These are phyloP conservation scores for Seira musarum DNA, from an alignment of 2,888 invertebrate species.

Conservation along the genomic window DNA sequence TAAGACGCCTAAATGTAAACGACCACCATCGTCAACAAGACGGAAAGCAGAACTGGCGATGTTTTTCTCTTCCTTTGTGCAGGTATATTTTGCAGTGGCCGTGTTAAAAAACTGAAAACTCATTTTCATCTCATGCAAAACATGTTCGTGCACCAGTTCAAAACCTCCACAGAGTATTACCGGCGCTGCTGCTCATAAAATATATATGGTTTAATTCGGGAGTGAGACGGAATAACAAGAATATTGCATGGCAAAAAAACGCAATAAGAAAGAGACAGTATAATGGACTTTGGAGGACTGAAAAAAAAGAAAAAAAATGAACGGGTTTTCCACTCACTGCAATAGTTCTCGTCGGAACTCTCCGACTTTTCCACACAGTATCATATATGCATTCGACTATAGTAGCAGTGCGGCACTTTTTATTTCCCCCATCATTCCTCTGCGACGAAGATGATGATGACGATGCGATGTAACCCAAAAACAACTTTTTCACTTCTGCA, in stretches of 20 bases:
- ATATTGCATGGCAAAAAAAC: too few species aligned
- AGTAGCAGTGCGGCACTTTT: conserved; percentile 46
- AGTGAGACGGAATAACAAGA: too few species aligned
- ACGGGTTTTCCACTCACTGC: conserved; percentile 32
- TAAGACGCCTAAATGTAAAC: neutral
- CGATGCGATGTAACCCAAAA: conserved; percentile 36
- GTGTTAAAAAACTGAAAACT: neutral
- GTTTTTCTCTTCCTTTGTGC: neutral
- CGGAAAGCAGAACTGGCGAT: neutral
- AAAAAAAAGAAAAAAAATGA: neutral
- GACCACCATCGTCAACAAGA: neutral
- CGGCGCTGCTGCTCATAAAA: neutral
- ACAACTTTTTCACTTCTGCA: neutral
- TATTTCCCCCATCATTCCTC: conserved; percentile 3
- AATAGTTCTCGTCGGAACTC: conserved; percentile 34
- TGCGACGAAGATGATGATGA: conserved; percentile 30
- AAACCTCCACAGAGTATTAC: neutral
- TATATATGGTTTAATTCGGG: neutral
- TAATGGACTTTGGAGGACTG: too few species aligned
- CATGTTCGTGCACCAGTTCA: neutral
- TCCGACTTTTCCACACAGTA: conserved; percentile 29
- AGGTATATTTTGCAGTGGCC: neutral
- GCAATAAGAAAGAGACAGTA: too few species aligned
- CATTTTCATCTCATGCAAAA: neutral
- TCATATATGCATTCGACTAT: conserved; percentile 8